These are phyloP conservation scores for Sebastes schlegelii DNA, from an alignment of 2,113 vertebrate species.

Conservation along the genomic window DNA sequence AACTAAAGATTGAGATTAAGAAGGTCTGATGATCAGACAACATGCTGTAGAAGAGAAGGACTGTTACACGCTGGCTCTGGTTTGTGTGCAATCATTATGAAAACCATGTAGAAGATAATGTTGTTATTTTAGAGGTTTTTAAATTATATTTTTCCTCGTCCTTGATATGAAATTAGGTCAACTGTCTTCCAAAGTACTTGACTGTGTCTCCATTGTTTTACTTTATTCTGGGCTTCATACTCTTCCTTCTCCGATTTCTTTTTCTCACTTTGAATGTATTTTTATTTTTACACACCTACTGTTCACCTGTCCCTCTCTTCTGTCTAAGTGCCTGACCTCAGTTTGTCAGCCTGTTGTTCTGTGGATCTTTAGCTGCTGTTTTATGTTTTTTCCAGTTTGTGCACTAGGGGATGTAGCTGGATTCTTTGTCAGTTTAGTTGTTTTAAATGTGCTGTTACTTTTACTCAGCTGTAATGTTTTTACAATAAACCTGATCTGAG, in stretches of 20 bases:
- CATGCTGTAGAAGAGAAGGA: background rate
- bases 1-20: slow-evolving; percentile 9
- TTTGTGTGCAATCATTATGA: slow-evolving; percentile 38
- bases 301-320: slow-evolving; percentile 7
- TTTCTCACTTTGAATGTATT: slow-evolving; percentile 44
- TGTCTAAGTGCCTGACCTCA: slow-evolving; percentile 77
- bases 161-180: slow-evolving; percentile 17
- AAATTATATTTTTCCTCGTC: slow-evolving; percentile 39
- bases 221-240: background rate
- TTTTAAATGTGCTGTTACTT: slow-evolving; percentile 62
- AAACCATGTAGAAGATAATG: slow-evolving; percentile 28
- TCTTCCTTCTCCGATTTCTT: slow-evolving; percentile 20
- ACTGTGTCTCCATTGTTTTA: slow-evolving; percentile 13
- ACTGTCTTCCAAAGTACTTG: slow-evolving; percentile 58
- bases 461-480: slow-evolving; percentile 71
- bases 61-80: slow-evolving; percentile 35
- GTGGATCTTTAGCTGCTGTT: slow-evolving; percentile 27
- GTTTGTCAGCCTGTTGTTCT: slow-evolving; percentile 34
- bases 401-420: slow-evolving; percentile 48
- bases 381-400: slow-evolving; percentile 33
- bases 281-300: background rate
- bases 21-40: slow-evolving; percentile 1
- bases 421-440: slow-evolving; percentile 39
- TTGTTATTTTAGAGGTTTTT: slow-evolving; percentile 54
- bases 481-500: slow-evolving; percentile 77